phyloP scores from a whole-genome alignment of 2,888 invertebrate genomes.

The Cantharis flavilabris region DNA sequence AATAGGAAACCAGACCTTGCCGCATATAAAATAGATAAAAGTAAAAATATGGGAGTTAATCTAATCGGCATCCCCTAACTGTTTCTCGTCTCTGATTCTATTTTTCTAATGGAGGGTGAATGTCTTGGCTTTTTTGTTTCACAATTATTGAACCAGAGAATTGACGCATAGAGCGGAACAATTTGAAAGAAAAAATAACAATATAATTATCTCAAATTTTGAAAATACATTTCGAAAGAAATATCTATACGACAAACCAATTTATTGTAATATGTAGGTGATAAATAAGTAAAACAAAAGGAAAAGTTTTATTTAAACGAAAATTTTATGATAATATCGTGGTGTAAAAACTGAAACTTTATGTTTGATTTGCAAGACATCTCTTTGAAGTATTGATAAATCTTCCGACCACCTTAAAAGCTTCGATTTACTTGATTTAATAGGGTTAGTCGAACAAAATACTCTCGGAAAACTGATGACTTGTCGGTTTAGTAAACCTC shows the following conservation, averaged over 20 bases:
- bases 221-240: not conserved
- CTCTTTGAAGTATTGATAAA: constrained; percentile 18
- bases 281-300: too few relatives aligned
- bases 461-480: constrained; percentile 7
- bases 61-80: not conserved
- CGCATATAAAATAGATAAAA: not conserved
- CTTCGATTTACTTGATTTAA: constrained; percentile 16
- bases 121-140: not conserved
- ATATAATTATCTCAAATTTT: not conserved
- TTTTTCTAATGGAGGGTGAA: not conserved
- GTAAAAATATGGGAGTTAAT: not conserved
- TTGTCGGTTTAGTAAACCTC: constrained; percentile 10
- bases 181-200: not conserved
- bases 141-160: not conserved
- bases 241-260: not conserved
- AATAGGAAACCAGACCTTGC: not conserved
- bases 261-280: not conserved
- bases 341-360: not conserved
- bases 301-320: not conserved
- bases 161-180: not conserved
- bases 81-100: not conserved
- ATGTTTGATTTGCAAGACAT: constrained; percentile 10
- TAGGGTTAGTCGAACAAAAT: constrained; percentile 15
- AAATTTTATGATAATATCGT: not conserved
- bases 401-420: constrained; percentile 5